Evolutionary conservation across 2,113 vertebrate species (phyloP).

Genomic region (Laticauda laticaudata): DNA sequence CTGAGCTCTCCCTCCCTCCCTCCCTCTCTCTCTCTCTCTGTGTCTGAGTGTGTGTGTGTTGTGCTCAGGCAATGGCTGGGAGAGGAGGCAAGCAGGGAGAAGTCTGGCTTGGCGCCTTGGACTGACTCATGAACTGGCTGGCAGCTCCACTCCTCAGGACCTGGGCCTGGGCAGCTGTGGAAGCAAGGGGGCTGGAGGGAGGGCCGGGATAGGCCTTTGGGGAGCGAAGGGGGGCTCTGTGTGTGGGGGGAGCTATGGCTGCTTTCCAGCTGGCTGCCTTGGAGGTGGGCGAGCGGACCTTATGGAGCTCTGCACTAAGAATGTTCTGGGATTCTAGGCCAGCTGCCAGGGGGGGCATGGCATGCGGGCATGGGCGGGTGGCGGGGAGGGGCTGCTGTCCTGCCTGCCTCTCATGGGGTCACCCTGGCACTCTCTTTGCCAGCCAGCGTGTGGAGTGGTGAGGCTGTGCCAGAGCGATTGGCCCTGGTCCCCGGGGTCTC

Average conservation of each 20-base stretch:
- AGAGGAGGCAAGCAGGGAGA: neutral
- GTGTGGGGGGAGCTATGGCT: rapidly evolving
- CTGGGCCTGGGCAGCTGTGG: neutral
- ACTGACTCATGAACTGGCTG: neutral
- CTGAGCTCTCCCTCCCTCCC: no score
- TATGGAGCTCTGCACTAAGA: slow-evolving; percentile 36
- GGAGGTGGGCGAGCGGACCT: neutral
- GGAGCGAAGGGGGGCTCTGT: neutral
- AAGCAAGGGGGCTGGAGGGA: rapidly evolving
- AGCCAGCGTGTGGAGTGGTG: neutral
- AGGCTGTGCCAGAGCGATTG: neutral
- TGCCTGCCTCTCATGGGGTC: neutral
- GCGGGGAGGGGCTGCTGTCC: neutral
- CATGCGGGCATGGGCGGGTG: neutral
- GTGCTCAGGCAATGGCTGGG: neutral
- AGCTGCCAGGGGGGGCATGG: slow-evolving; percentile 19
- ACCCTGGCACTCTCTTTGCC: neutral
- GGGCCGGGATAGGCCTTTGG: rapidly evolving
- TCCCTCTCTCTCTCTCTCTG: no score
- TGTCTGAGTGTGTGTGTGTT: neutral
- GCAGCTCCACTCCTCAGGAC: neutral
- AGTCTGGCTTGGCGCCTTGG: neutral
- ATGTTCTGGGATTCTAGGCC: slow-evolving; percentile 54
- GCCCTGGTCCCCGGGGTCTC: neutral
- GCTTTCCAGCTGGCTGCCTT: neutral